Base-by-base conservation (phyloP, 2,888 invertebrate species). In the Lepetodrilus schrolli region DNA sequence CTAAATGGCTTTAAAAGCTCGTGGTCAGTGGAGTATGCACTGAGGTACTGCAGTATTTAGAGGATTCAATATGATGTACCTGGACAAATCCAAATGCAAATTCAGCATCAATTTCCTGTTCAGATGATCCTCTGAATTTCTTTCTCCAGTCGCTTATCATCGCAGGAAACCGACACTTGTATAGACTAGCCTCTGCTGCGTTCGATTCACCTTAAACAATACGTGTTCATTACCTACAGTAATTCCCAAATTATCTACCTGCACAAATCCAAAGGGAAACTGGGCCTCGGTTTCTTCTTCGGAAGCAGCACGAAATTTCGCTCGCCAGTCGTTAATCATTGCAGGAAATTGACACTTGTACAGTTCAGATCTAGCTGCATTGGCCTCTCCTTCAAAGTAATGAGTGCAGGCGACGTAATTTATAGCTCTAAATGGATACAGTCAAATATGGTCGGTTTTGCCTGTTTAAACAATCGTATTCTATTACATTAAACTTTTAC, bases 71-170 rank as follows among this genome's bases (percentile, higher is more conserved):
- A n/a, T n/a, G n/a, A n/a, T n/a, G n/a, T 73, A 77, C 76, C 76
- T 80, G 80, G 21, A 80, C 80, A 74, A 80, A 80, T 10, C 80
- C 80, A 66, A 80, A 80, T 1, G 80, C 78, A 34, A 79, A 78
- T 3, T 36, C 36, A 13, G 1, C 8, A 36, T 70, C 49, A 4
- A 77, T 78, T 48, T 75, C 70, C 17, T 20, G 51, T 13, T 48
- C 13, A 1, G 76, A 70, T 7, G 65, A 71, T 2, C 51, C 20
- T 48, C 73, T 17, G 37, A 74, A 78, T 43, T 73, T 78, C 37
- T 50, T 8, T 66, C 78, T 66, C 78, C 78, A 78, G 48, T 74
- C 74, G 7, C 36, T 51, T 20, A 78, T 75, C 78, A 78, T 77
- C 13, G 74, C 73, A 13, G 77, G 75, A 66, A 78, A 78, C 34